These are phyloP conservation scores for Seladonia tumulorum DNA, from an alignment of 2,888 invertebrate species.

Conservation along the genomic window DNA sequence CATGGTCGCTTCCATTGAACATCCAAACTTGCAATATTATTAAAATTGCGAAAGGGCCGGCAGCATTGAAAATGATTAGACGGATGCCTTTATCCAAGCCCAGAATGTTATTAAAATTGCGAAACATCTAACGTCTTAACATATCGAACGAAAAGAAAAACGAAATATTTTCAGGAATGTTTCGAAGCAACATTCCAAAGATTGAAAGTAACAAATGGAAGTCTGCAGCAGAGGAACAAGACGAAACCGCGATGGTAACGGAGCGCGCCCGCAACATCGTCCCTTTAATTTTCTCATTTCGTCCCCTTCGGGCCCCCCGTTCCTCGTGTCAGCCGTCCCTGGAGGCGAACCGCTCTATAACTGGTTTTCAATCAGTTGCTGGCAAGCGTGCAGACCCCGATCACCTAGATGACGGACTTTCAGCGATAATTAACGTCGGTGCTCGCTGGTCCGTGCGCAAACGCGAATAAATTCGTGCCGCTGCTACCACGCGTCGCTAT, in stretches of 20 bases:
- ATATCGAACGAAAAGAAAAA: too few species aligned
- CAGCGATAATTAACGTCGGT: constrained; percentile 33
- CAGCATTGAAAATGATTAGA: too few species aligned
- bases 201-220: too few species aligned
- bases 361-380: constrained; percentile 56
- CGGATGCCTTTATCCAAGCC: too few species aligned
- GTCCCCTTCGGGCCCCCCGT: background rate
- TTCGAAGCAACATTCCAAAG: too few species aligned
- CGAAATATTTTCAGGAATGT: too few species aligned
- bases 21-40: too few species aligned
- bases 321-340: background rate
- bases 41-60: too few species aligned
- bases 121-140: too few species aligned
- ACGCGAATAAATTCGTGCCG: background rate
- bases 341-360: constrained; percentile 33
- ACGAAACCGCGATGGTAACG: too few species aligned
- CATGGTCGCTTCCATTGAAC: too few species aligned
- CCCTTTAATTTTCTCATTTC: background rate
- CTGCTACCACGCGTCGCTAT: background rate
- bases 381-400: constrained; percentile 25
- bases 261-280: background rate
- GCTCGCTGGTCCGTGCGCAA: background rate
- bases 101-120: too few species aligned
- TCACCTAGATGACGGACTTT: constrained; percentile 46
- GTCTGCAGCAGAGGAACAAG: background rate